These are phyloP conservation scores for Oxyruncus cristatus DNA, from an alignment of 2,113 vertebrate genomes.

Conservation along the genomic window DNA sequence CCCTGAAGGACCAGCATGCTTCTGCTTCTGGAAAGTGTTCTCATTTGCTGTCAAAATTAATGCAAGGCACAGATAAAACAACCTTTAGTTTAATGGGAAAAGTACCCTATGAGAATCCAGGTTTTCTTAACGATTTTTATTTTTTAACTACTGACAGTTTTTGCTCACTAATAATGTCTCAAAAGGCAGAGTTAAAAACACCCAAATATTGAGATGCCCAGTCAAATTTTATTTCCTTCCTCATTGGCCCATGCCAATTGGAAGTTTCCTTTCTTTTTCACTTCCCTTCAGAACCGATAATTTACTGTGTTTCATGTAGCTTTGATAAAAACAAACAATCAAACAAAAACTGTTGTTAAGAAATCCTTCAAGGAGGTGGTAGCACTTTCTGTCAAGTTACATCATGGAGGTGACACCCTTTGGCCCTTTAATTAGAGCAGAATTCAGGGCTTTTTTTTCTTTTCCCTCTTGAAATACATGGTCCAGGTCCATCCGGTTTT, in stretches of 20 bases:
- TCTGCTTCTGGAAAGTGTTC: conserved; percentile 59
- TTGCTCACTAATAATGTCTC: neutral
- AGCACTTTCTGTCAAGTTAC: neutral
- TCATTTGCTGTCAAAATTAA: neutral
- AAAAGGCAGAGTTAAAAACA: neutral
- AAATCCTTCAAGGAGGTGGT: neutral
- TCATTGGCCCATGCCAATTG: rapidly evolving
- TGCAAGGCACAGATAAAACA: neutral
- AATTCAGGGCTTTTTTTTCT: neutral
- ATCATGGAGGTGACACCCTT: neutral
- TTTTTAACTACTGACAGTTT: neutral
- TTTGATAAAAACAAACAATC: neutral
- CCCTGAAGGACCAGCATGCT: conserved; percentile 67
- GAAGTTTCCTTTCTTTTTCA: neutral
- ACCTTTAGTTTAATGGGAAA: neutral
- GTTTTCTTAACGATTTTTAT: neutral
- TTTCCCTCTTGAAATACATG: neutral
- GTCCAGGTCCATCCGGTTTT: neutral
- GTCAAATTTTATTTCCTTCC: neutral
- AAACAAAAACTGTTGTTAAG: neutral
- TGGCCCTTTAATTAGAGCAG: neutral
- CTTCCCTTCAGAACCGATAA: neutral
- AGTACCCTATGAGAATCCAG: neutral
- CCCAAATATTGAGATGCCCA: neutral
- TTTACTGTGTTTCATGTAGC: neutral